Conservation (phyloP, 2,888 invertebrate species). For the Aphodius granarius region DNA sequence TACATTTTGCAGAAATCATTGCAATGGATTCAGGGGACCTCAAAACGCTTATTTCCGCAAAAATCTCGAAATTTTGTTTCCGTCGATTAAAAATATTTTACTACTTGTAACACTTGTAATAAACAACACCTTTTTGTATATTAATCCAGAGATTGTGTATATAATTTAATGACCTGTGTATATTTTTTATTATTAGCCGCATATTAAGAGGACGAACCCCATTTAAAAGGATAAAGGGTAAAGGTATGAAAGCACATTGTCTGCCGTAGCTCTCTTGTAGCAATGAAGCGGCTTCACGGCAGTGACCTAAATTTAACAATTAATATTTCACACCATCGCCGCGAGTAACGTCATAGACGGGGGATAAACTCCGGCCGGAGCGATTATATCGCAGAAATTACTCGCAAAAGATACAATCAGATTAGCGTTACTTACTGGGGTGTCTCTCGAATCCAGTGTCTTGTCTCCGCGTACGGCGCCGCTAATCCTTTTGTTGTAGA, state of each 20-base stretch:
- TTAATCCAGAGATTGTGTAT: too few relatives aligned
- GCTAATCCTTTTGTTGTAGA: slow-evolving; percentile 23
- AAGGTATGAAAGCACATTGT: not conserved
- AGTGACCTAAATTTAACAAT: not conserved
- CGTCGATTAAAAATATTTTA: too few relatives aligned
- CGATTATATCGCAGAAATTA: not conserved
- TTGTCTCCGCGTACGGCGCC: not conserved
- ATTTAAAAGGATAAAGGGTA: not conserved
- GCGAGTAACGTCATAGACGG: not conserved
- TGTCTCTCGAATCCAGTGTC: not conserved
- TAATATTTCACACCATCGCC: not conserved
- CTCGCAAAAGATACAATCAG: not conserved
- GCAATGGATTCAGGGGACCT: too few relatives aligned
- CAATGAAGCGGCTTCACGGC: not conserved
- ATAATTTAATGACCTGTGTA: too few relatives aligned
- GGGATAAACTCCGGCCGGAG: not conserved
- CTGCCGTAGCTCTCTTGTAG: not conserved
- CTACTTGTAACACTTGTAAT: too few relatives aligned
- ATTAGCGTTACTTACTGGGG: not conserved
- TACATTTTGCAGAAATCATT: too few relatives aligned
- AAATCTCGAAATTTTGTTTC: too few relatives aligned
- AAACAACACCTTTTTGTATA: too few relatives aligned
- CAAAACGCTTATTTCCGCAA: too few relatives aligned
- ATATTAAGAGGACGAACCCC: not conserved
- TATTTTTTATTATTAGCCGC: too few relatives aligned